Conservation (phyloP, 2,113 vertebrate genomes). For the Rhinichthys klamathensis region DNA sequence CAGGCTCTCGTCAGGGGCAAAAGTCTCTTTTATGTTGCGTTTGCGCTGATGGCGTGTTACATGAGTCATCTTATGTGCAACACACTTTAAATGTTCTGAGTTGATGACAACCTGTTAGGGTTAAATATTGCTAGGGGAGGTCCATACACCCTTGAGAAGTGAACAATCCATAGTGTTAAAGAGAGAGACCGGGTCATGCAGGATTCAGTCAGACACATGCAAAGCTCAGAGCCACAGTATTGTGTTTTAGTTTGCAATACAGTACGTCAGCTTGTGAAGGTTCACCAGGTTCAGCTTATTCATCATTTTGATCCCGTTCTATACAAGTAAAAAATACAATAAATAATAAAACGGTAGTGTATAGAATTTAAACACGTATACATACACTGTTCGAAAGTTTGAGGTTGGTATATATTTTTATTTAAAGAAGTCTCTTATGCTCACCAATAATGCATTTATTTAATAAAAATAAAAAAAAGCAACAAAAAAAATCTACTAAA, state of each 20-base stretch:
- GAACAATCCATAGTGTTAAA: not conserved
- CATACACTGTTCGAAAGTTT: not conserved
- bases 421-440: not conserved
- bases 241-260: not conserved
- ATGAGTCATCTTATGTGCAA: not conserved
- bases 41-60: conserved; percentile 15
- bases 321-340: not conserved
- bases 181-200: conserved; percentile 15
- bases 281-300: not conserved
- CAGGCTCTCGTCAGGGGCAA: conserved; percentile 12
- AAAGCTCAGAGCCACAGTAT: conserved; percentile 2
- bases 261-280: not conserved
- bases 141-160: conserved; percentile 18
- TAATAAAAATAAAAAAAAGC: not conserved
- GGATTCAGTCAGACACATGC: not conserved
- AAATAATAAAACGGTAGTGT: not conserved
- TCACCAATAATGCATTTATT: not conserved
- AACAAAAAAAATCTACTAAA: not conserved
- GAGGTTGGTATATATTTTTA: not conserved
- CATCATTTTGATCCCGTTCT: not conserved
- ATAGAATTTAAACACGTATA: not conserved
- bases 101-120: conserved; percentile 32
- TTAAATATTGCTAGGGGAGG: conserved; percentile 22
- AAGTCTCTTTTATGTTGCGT: conserved; percentile 33
- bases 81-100: conserved; percentile 15